Base-by-base conservation (phyloP, 37 sponge, comb jelly and placozoan species). In the Amphimedon queenslandica region DNA sequence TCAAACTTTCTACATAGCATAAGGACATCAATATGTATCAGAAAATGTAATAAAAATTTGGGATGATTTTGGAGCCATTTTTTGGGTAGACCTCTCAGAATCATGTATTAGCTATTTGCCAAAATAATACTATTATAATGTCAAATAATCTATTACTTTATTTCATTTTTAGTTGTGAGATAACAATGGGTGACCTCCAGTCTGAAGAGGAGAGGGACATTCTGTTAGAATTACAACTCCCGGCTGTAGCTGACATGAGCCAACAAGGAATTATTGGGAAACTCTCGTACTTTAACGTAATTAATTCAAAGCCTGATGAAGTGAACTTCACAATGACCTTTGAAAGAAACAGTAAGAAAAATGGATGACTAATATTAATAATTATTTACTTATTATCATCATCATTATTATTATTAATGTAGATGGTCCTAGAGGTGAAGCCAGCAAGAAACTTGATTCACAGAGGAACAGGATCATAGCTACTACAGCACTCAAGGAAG, bases 201-300 rank as follows among this genome's bases (percentile, higher is more conserved):
- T 94, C 95, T 4, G 95, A 94, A 69, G 95, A 94, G 73, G 81
- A 77, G 67, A 78, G 91, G 41, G 95, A 94, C 37, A 81, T 94
- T 38, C 73, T 94, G 34, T 16, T 94, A 63, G 82, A 87, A 70
- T 23, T 94, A 40, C 63, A 75, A 21, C 82, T 90, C 2, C 88
- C 91, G 0, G 77, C 81, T 25, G 41, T 79, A 23, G 55, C 67
- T 3, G 66, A 43, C 24, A 75, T 71, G 0, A 53, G 25, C 28
- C 41, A 39, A 24, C 72, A 76, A 69, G 29, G 37, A 20, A 66
- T 80, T 32, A 37, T 87, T 21, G 57, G 13, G 3, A 70, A 74
- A 2, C 77, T 94, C 31, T 81, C 81, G 37, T 94, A 94, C 70
- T 94, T 94, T 84, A 90, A 94, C 63, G 83, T 89, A 37, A 90